phyloP scores from a whole-genome alignment of 2,888 invertebrate genomes.

The Torymus tubicola region DNA sequence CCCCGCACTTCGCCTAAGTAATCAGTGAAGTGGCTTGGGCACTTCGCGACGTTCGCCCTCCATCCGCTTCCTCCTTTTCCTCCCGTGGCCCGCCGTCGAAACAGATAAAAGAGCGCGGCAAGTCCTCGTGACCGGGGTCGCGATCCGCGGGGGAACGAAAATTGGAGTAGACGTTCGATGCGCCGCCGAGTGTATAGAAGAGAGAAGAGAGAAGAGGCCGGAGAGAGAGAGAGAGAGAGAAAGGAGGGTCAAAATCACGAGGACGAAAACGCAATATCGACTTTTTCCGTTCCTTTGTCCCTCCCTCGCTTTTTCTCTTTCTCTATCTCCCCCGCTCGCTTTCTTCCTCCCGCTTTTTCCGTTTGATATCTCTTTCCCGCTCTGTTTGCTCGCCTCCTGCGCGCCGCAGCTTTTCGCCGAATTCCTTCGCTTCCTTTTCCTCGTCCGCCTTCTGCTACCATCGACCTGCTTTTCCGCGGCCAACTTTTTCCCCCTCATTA shows the following conservation, averaged over 20 bases:
- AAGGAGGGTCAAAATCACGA: slow-evolving; percentile 13
- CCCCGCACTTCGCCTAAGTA: slow-evolving; percentile 29
- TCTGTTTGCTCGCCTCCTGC: slow-evolving; percentile 1
- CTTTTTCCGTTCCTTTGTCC: slow-evolving; percentile 20
- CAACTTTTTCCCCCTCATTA: slow-evolving; percentile 45
- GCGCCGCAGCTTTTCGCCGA: slow-evolving; percentile 10
- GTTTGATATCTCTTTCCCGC: slow-evolving; percentile 10
- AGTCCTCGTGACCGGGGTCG: slow-evolving; percentile 18
- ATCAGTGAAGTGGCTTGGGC: slow-evolving; percentile 49
- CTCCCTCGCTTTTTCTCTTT: neutral
- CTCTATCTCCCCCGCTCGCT: slow-evolving; percentile 11
- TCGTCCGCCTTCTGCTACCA: no score
- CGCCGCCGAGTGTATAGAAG: no score
- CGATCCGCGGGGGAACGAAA: slow-evolving; percentile 41
- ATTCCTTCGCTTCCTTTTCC: slow-evolving; percentile 2
- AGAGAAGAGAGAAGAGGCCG: neutral
- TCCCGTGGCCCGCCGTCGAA: slow-evolving; percentile 49
- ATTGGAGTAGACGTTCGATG: slow-evolving; percentile 48
- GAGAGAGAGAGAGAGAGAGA: slow-evolving; percentile 33
- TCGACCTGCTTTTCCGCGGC: slow-evolving; percentile 21
- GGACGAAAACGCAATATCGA: slow-evolving; percentile 47
- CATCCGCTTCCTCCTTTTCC: no score
- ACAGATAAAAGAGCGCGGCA: slow-evolving; percentile 57
- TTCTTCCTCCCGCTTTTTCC: neutral
- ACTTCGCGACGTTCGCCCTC: slow-evolving; percentile 40